phyloP scores from a whole-genome alignment of 2,888 invertebrate genomes.

The Chesias legatella region DNA sequence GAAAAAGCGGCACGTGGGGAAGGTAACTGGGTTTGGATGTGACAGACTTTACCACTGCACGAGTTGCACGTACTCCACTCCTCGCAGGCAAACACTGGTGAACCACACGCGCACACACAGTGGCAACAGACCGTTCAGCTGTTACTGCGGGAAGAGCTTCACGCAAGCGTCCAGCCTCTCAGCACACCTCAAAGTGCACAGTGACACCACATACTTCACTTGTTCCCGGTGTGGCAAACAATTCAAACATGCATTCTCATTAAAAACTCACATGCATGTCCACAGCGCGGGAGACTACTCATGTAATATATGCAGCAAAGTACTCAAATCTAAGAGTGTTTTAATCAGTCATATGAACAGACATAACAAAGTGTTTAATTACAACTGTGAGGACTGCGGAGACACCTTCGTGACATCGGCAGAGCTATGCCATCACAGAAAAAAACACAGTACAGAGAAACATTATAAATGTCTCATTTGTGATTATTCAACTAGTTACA shows the following conservation, averaged over 20 bases:
- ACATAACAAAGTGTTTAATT: conserved; percentile 69
- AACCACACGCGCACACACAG: conserved; percentile 70
- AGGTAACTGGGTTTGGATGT: conserved; percentile 60
- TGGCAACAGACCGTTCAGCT: conserved; percentile 65
- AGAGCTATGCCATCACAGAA: conserved; percentile 66
- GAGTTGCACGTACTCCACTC: conserved; percentile 64
- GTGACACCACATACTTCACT: conserved; percentile 54
- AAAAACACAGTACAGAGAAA: conserved; percentile 54
- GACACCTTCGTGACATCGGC: conserved; percentile 69
- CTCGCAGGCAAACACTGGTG: conserved; percentile 68
- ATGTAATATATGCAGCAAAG: conserved; percentile 65
- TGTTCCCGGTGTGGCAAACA: conserved; percentile 71
- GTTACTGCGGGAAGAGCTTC: conserved; percentile 70
- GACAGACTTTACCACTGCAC: conserved; percentile 63
- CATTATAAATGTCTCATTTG: conserved; percentile 64
- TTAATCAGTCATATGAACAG: conserved; percentile 63
- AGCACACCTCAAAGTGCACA: conserved; percentile 68
- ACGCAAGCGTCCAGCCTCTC: conserved; percentile 66
- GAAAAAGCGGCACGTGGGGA: conserved; percentile 56
- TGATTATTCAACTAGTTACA: conserved; percentile 63
- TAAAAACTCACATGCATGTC: conserved; percentile 63
- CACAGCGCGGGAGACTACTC: conserved; percentile 56
- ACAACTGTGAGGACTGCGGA: conserved; percentile 72
- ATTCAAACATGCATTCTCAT: conserved; percentile 68
- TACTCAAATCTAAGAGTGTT: conserved; percentile 60